A percentile compares a stretch with the other conserved stretches of the same genome.
These are phyloP conservation scores for Tholera decimalis DNA, from an alignment of 2,888 invertebrate species.

Conservation along the genomic window DNA sequence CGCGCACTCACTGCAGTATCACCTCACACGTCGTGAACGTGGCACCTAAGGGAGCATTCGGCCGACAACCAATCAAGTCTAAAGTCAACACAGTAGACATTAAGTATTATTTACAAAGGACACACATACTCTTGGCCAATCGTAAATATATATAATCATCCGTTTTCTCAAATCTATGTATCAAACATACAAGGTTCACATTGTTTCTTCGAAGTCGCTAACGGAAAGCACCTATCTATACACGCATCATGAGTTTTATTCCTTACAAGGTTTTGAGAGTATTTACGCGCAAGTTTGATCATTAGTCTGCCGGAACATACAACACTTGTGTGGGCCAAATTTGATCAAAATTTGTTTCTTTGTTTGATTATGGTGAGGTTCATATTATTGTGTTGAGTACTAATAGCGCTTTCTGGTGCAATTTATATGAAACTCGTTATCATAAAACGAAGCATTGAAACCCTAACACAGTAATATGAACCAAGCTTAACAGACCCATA, in stretches of 20 bases:
- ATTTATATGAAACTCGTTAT: background rate
- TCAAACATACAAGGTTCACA: constrained; percentile 17
- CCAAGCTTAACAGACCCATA: background rate
- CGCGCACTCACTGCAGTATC: background rate
- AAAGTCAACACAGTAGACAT: constrained; percentile 17
- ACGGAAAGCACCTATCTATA: background rate
- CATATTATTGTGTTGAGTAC: background rate
- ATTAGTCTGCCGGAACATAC: background rate
- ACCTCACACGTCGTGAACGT: background rate
- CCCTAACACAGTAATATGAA: background rate
- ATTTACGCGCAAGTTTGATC: background rate
- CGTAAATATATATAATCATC: constrained; percentile 22
- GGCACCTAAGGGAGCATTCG: constrained; percentile 13
- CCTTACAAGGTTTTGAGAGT: background rate
- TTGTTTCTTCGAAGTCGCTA: constrained; percentile 10
- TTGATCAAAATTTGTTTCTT: background rate
- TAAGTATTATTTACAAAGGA: constrained; percentile 57
- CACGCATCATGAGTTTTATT: constrained; percentile 11
- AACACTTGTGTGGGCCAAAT: background rate
- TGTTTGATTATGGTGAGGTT: background rate
- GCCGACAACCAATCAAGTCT: constrained; percentile 25
- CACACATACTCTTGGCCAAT: constrained; percentile 26
- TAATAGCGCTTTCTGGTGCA: too few relatives aligned
- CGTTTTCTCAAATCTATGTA: constrained; percentile 30
- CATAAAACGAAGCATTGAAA: background rate